Evolutionary conservation across 2,113 vertebrate species (phyloP), one percentile per base, ranked within the genome.

Genomic region (Proterorhinus semilunaris): DNA sequence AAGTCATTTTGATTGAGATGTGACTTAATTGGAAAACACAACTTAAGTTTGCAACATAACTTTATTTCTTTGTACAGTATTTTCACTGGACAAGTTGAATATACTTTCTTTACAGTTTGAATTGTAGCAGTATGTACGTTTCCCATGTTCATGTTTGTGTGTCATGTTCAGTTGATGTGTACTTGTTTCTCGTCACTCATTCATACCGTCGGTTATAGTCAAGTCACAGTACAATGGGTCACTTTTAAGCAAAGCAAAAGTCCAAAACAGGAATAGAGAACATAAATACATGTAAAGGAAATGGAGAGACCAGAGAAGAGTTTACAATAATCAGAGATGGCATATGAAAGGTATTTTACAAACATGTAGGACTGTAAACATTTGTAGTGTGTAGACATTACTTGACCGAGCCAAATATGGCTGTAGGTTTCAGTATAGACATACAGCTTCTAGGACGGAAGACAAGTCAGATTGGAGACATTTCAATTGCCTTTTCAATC

Each of bases 181-280:
- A 76, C 77, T 66, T 75, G 89, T 91, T 88, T 91, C 74, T 79
- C 52, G 81, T 93, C 91, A 81, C 91, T 91, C 93, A 94, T 94
- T 93, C 93, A 93, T 92, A 93, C 86, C 83, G 91, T 94, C 92
- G 91, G 90, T 91, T 93, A 91, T 90, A 92, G 91, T 93, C 92
- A 83, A 85, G 92, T 93, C 93, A 91, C 93, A 93, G 91, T 93
- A 83, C 78, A 85, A 89, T 86, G 87, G 91, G 85, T 78, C 74
- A 85, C 74, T 87, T 55, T 84, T 73, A 85, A 90, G 85, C 82
- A 84, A 90, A 89, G 75, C 75, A 78, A 82, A 84, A 80, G 65
- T 63, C 21, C 80, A 71, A 54, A 79, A 82, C 62, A 79, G 75
- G 71, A 67, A 79, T 74, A 83, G 80, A 83, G 82, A 86, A 91